phyloP scores from a whole-genome alignment of 1,140 invertebrate genomes.

The Sinella curviseta region DNA sequence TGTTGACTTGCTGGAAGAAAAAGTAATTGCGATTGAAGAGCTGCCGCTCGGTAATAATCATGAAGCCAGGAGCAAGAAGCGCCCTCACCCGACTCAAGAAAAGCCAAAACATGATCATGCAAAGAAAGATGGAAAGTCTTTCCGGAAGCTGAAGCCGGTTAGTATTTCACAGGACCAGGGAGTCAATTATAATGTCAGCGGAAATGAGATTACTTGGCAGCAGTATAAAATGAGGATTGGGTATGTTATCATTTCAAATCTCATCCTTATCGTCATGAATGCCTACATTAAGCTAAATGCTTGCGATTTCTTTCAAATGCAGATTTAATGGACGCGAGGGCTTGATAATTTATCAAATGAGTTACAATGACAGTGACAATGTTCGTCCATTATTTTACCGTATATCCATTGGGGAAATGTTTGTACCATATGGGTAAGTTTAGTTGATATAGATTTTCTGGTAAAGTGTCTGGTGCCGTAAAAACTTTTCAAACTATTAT shows the following conservation, averaged over 20 bases:
- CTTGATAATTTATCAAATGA: slow-evolving; percentile 18
- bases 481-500: too few species aligned
- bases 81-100: neutral
- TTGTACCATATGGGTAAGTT: slow-evolving; percentile 34
- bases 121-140: neutral
- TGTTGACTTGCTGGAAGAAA: neutral
- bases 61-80: neutral
- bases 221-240: neutral
- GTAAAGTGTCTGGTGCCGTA: too few species aligned
- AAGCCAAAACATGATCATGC: neutral
- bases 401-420: slow-evolving; percentile 25
- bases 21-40: slow-evolving; percentile 1
- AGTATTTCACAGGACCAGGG: neutral
- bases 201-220: neutral
- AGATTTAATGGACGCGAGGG: slow-evolving; percentile 35
- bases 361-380: slow-evolving; percentile 28
- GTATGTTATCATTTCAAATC: neutral
- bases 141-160: neutral
- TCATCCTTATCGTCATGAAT: neutral
- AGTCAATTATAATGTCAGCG: neutral
- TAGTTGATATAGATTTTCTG: neutral
- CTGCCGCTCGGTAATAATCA: neutral
- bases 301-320: neutral
- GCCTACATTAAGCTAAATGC: too few species aligned
- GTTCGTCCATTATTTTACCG: slow-evolving; percentile 31